Evolutionary conservation across 1,140 invertebrate genomes (phyloP).

Genomic region (Drosophila ficusphila): DNA sequence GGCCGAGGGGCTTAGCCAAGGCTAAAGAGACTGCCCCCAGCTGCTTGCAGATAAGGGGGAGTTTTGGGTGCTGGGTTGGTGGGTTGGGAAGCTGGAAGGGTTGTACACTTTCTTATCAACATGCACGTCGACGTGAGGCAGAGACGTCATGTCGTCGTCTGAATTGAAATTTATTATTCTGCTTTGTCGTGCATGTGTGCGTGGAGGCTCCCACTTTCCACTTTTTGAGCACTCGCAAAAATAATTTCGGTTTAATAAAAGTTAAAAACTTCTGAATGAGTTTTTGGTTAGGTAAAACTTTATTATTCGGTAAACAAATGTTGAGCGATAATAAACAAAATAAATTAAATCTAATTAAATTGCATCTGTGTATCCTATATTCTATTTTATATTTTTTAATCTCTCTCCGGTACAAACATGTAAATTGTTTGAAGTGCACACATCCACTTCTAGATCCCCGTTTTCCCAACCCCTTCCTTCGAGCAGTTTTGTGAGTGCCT

Average conservation of each 20-base stretch:
- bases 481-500: constrained; percentile 40
- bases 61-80: background rate
- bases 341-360: too few species aligned
- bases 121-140: constrained; percentile 54
- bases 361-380: too few species aligned
- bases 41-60: background rate
- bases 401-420: too few species aligned
- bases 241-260: background rate
- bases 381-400: too few species aligned
- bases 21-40: constrained; percentile 23
- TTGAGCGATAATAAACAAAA: too few species aligned
- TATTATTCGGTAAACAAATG: too few species aligned
- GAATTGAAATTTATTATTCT: constrained; percentile 82
- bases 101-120: constrained; percentile 67
- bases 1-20: constrained; percentile 35
- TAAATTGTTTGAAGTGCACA: background rate
- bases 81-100: constrained; percentile 24
- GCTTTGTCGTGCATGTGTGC: constrained; percentile 73
- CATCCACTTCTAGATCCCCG: background rate
- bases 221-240: background rate
- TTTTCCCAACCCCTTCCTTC: background rate
- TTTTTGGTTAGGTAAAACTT: too few species aligned
- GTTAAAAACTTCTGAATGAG: background rate
- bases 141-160: constrained; percentile 67
- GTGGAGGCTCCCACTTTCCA: background rate